Evolutionary conservation across 2,113 vertebrate genomes (phyloP).

Genomic region (Chrysochloris asiatica): DNA sequence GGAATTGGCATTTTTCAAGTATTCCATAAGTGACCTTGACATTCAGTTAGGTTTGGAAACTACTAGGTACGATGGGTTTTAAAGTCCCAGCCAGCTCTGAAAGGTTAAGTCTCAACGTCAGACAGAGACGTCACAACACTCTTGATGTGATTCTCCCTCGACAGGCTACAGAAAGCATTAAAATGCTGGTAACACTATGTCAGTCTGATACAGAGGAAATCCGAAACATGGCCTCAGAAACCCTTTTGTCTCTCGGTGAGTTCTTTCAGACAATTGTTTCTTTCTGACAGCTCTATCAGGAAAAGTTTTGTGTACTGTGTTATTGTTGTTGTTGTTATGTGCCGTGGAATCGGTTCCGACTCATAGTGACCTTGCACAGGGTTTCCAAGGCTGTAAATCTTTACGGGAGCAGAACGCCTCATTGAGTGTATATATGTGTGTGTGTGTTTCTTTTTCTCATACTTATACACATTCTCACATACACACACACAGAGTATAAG

Average conservation of each 20-base stretch:
- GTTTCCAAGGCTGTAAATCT: too few relatives aligned
- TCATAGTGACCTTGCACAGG: too few relatives aligned
- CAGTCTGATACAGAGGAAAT: constrained; percentile 94
- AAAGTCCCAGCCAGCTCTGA: neutral
- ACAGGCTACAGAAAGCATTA: constrained; percentile 95
- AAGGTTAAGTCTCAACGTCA: neutral
- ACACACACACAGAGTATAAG: neutral
- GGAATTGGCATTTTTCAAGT: neutral
- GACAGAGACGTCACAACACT: neutral
- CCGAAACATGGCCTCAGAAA: constrained; percentile 93
- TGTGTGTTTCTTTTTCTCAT: neutral
- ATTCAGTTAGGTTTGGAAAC: neutral
- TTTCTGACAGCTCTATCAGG: neutral
- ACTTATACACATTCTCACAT: too few relatives aligned
- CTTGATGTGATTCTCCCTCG: constrained; percentile 4
- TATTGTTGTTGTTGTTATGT: too few relatives aligned
- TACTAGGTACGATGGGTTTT: neutral
- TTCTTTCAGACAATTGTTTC: neutral
- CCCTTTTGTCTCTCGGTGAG: constrained; percentile 94
- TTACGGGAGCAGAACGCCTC: too few relatives aligned
- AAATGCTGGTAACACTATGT: constrained; percentile 90
- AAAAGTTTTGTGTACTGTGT: neutral
- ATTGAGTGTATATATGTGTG: too few relatives aligned
- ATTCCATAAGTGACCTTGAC: neutral
- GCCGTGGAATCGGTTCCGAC: too few relatives aligned